A percentile compares a stretch with the other conserved stretches of the same genome.
These are phyloP conservation scores for Drosophila mayri DNA, from an alignment of 1,140 invertebrate species.

Conservation along the genomic window DNA sequence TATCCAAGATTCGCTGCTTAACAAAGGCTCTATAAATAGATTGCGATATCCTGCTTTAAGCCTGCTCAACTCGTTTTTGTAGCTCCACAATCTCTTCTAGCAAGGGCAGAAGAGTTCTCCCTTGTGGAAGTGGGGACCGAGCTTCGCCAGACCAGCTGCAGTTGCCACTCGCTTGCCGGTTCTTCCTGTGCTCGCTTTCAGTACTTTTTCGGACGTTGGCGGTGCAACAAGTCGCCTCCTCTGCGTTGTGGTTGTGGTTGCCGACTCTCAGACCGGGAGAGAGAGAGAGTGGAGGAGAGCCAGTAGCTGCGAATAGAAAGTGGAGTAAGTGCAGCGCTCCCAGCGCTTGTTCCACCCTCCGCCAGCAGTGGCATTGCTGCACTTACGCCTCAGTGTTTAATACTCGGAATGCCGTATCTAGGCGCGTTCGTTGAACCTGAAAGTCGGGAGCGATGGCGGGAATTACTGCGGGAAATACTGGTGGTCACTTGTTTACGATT, in stretches of 20 bases:
- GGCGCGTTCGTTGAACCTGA: conserved; percentile 44
- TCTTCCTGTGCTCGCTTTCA: conserved; percentile 73
- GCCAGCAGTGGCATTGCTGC: conserved; percentile 12
- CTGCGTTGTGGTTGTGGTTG: conserved; percentile 25
- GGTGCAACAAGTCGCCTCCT: conserved; percentile 71
- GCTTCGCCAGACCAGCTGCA: conserved; percentile 7
- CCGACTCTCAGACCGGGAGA: conserved; percentile 26
- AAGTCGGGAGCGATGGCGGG: conserved; percentile 9
- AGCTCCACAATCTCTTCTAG: conserved; percentile 8
- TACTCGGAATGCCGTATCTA: conserved; percentile 19
- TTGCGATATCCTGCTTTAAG: conserved; percentile 10
- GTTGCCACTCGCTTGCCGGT: conserved; percentile 21
- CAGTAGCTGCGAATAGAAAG: conserved; percentile 58
- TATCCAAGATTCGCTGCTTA: neutral
- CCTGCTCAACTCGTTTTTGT: conserved; percentile 21
- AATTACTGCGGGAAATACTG: conserved; percentile 10
- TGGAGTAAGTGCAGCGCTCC: conserved; percentile 59
- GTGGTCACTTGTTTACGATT: conserved; percentile 11
- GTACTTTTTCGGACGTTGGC: conserved; percentile 57
- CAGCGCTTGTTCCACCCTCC: conserved; percentile 4
- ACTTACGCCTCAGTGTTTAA: conserved; percentile 13
- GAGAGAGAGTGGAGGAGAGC: conserved; percentile 30
- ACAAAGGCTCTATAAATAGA: conserved; percentile 21
- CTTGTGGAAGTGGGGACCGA: neutral
- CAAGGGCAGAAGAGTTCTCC: conserved; percentile 36